These are phyloP conservation scores for Nipponacmea schrenckii DNA, from an alignment of 2,888 invertebrate genomes.

Conservation along the genomic window DNA sequence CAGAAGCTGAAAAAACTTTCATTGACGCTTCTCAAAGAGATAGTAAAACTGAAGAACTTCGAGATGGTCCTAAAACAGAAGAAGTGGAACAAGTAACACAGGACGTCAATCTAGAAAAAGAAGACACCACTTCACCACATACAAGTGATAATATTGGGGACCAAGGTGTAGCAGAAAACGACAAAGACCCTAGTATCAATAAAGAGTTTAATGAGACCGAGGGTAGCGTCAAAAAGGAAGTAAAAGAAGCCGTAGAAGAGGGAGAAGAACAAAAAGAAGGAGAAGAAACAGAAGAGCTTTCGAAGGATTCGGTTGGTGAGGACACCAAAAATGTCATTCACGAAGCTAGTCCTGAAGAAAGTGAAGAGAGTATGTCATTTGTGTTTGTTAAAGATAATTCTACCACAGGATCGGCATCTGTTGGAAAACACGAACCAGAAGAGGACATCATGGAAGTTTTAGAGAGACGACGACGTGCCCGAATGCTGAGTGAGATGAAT, in stretches of 20 bases:
- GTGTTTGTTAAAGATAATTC: background rate
- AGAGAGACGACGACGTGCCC: background rate
- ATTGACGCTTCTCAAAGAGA: background rate
- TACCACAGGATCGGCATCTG: background rate
- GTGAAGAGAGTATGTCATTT: constrained; percentile 3
- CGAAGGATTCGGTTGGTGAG: background rate
- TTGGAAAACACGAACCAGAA: background rate
- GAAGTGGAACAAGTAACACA: constrained; percentile 11
- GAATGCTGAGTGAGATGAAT: background rate
- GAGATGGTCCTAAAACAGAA: constrained; percentile 12
- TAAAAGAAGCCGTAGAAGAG: background rate
- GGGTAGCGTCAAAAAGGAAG: background rate
- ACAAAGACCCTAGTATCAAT: background rate
- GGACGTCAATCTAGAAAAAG: constrained; percentile 1
- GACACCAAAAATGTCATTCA: background rate
- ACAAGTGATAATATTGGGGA: background rate
- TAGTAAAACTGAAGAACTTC: constrained; percentile 10
- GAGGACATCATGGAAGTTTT: background rate
- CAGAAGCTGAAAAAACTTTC: background rate
- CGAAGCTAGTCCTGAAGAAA: background rate
- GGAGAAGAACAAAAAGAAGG: background rate
- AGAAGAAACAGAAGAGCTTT: background rate
- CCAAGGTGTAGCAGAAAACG: background rate
- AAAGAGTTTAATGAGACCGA: background rate
- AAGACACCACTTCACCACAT: background rate